Evolutionary conservation across 2,113 vertebrate species (phyloP).

Genomic region (Aldabrachelys gigantea): DNA sequence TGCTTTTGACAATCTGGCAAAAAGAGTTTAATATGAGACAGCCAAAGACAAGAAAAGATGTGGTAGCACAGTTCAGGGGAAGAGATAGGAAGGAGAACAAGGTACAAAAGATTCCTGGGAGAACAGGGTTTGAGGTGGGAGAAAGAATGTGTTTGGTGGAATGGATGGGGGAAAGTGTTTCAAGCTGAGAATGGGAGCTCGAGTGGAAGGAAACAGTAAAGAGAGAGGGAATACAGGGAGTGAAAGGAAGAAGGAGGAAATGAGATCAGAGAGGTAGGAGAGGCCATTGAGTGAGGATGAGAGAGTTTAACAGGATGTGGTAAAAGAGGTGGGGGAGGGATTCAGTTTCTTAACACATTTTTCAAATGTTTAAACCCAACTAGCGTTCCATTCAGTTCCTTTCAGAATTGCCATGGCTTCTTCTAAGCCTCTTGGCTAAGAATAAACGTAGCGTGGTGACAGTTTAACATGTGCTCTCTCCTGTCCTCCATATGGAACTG

Average conservation of each 20-base stretch:
- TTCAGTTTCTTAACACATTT: not conserved
- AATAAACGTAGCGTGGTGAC: not conserved
- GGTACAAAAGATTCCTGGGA: not conserved
- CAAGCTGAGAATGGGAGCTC: not conserved
- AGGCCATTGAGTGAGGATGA: not conserved
- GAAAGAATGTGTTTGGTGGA: not conserved
- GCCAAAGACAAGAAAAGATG: not conserved
- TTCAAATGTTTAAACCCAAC: conserved; percentile 56
- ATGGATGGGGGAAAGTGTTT: not conserved
- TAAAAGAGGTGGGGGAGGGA: not conserved
- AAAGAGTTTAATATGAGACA: not conserved
- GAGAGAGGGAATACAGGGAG: not conserved
- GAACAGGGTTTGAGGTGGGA: not conserved
- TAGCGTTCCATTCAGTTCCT: conserved; percentile 12
- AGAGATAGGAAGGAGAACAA: not conserved
- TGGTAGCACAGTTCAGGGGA: not conserved
- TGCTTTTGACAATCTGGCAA: not conserved
- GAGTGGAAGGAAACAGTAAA: not conserved
- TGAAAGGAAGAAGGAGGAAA: not conserved
- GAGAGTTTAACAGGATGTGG: not conserved
- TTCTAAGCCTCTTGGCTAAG: not conserved
- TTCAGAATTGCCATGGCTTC: not conserved
- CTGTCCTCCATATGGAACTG: not conserved
- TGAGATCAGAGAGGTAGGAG: not conserved
- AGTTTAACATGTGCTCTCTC: not conserved